phyloP scores from a whole-genome alignment of 2,888 invertebrate species.

The Trissonchulus sp. region DNA sequence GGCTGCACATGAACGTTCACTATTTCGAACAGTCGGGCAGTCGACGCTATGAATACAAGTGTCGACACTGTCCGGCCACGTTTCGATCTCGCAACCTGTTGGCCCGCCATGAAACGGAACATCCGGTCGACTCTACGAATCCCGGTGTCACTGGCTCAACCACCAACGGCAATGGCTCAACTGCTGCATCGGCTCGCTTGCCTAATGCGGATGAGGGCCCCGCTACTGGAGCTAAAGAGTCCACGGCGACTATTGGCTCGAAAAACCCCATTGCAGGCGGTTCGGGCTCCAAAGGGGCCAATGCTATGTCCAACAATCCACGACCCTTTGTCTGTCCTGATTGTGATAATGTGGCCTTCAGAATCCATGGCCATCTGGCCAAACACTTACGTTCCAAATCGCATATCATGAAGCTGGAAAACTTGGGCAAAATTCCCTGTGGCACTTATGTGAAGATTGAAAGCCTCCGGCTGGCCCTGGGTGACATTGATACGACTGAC shows the following conservation, averaged over 20 bases:
- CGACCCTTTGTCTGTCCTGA: constrained; percentile 91
- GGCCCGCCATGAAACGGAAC: constrained; percentile 43
- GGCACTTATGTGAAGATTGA: constrained; percentile 6
- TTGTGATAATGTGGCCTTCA: constrained; percentile 80
- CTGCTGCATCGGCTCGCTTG: no score
- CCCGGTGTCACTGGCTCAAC: constrained; percentile 14
- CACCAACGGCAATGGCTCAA: neutral
- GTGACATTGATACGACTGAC: constrained; percentile 87
- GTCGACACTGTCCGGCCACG: constrained; percentile 50
- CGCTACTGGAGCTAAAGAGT: neutral
- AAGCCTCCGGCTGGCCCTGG: neutral
- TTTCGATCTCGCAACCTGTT: constrained; percentile 47
- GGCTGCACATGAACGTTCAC: constrained; percentile 88
- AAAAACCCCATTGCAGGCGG: neutral
- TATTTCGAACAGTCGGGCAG: constrained; percentile 85
- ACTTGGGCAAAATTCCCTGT: constrained; percentile 81
- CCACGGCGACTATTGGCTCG: neutral
- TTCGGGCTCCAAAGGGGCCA: neutral
- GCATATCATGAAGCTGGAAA: constrained; percentile 57
- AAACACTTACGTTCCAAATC: constrained; percentile 72
- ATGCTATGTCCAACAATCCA: constrained; percentile 63
- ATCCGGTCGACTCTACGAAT: constrained; percentile 29
- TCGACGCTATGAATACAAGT: constrained; percentile 39
- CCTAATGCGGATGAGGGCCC: neutral
- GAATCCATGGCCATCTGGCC: constrained; percentile 88